Conservation (phyloP, 2,797 vertebrate species). For the Gadopsis bispinosus region DNA sequence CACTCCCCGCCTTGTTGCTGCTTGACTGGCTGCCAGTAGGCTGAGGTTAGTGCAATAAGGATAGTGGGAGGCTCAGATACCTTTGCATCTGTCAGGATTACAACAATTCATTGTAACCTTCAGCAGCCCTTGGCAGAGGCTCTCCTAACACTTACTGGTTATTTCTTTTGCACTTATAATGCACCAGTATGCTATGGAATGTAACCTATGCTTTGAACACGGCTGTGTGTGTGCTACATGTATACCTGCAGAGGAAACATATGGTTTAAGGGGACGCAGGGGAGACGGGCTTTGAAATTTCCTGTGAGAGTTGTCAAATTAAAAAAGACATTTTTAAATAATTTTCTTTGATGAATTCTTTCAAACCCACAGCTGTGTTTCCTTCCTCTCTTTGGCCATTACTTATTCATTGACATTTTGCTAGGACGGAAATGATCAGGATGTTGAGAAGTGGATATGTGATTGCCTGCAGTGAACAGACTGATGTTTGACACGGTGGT, state of each 20-base stretch:
- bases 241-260: conserved; percentile 42
- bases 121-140: conserved; percentile 61
- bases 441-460: conserved; percentile 53
- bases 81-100: conserved; percentile 63
- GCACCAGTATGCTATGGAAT: conserved; percentile 6
- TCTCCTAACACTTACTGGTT: conserved; percentile 46
- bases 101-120: conserved; percentile 67
- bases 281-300: conserved; percentile 40
- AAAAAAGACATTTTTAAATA: conserved; percentile 67
- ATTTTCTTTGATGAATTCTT: conserved; percentile 80
- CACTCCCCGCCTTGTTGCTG: conserved; percentile 29
- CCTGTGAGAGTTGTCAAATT: conserved; percentile 65
- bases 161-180: conserved; percentile 33
- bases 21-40: conserved; percentile 43
- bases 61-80: conserved; percentile 37
- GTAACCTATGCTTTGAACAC: conserved; percentile 29
- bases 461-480: conserved; percentile 68
- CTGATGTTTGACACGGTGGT: conserved; percentile 32
- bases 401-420: conserved; percentile 79
- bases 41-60: conserved; percentile 46
- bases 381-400: conserved; percentile 62
- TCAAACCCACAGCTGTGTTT: conserved; percentile 67
- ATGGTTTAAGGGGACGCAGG: conserved; percentile 28
- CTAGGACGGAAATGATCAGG: conserved; percentile 66
- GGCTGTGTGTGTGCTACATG: conserved; percentile 8